Conservation (phyloP, 2,888 invertebrate species). For the Adelognathus sp. region DNA sequence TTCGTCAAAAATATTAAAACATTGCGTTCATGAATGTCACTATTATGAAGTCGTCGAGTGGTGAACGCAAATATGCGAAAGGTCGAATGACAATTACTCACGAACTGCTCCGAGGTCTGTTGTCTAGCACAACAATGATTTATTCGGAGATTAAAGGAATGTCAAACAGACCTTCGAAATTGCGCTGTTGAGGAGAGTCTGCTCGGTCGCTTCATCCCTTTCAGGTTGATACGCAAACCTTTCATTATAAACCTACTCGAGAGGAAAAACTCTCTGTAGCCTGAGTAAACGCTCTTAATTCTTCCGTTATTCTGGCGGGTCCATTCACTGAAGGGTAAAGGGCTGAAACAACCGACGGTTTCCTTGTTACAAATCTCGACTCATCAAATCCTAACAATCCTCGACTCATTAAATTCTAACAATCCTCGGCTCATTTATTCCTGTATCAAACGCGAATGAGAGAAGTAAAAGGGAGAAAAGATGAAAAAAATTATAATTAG, state of each 20-base stretch:
- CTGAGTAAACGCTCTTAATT: background rate
- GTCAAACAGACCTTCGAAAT: background rate
- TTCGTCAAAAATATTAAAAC: no score
- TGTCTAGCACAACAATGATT: conserved; percentile 15
- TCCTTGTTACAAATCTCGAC: background rate
- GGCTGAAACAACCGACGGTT: background rate
- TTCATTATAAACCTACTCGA: background rate
- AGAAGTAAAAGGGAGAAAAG: conserved; percentile 9
- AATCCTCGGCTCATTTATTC: no score
- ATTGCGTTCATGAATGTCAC: no score
- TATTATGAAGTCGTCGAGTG: no score
- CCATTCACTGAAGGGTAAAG: background rate
- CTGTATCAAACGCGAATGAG: no score
- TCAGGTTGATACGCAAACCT: background rate
- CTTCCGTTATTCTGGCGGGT: background rate
- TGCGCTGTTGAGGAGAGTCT: background rate
- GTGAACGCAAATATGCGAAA: no score
- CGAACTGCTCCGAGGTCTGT: no score
- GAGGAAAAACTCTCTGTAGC: background rate
- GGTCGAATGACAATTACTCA: background rate
- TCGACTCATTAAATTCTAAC: background rate
- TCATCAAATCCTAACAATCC: background rate
- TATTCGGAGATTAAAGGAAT: background rate
- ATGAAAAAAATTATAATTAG: no score
- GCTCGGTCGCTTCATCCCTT: background rate